A percentile compares a stretch with the other conserved stretches of the same genome.
Conservation (phyloP, 2,888 invertebrate genomes). For the Andrena dorsata region DNA sequence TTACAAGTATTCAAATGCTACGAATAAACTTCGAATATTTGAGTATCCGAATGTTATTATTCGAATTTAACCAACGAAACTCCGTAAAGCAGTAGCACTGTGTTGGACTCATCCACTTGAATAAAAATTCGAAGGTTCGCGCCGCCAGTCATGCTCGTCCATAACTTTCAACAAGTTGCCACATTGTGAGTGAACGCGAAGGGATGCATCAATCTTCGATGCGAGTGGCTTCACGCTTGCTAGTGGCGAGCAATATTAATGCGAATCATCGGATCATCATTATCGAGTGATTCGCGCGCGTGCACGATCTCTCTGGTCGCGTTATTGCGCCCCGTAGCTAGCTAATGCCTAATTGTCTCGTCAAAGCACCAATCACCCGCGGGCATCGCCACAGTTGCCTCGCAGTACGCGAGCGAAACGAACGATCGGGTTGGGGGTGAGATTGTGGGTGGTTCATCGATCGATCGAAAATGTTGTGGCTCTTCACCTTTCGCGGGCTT, state of each 20-base stretch:
- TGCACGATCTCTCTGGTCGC: constrained; percentile 5
- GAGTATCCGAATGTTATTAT: too few species aligned
- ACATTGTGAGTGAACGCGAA: too few species aligned
- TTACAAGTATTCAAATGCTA: too few species aligned
- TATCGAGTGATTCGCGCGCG: constrained; percentile 39
- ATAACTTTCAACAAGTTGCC: not conserved
- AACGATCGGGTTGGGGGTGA: not conserved
- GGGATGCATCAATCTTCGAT: not conserved
- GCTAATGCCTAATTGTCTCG: constrained; percentile 43
- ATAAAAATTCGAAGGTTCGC: too few species aligned
- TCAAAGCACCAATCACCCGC: constrained; percentile 28
- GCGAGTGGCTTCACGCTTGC: constrained; percentile 13
- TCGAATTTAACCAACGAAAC: too few species aligned
- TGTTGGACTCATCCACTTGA: too few species aligned
- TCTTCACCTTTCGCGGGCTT: constrained; percentile 15
- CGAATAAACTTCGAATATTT: too few species aligned
- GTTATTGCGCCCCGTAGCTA: constrained; percentile 23
- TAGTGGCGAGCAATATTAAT: constrained; percentile 18
- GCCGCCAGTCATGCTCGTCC: not conserved
- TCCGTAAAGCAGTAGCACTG: too few species aligned
- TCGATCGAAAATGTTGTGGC: constrained; percentile 23
- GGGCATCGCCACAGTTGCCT: not conserved
- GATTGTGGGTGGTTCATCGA: constrained; percentile 9
- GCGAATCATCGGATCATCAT: constrained; percentile 47
- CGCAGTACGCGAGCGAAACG: not conserved